Evolutionary conservation across 2,797 vertebrate species (phyloP).

Genomic region (Myotis daubentonii): DNA sequence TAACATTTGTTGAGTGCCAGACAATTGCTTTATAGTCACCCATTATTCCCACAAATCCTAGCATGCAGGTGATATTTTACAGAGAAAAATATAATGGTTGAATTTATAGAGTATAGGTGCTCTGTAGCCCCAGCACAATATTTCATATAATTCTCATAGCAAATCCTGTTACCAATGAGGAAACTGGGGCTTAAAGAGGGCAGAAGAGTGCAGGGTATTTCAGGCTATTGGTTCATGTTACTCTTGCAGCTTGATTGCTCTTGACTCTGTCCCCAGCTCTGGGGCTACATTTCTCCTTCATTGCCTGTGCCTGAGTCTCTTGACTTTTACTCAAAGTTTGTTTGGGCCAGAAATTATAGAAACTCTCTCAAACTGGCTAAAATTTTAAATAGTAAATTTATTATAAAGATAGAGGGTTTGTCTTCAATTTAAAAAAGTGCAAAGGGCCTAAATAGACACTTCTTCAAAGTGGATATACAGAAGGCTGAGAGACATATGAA

Average conservation of each 20-base stretch:
- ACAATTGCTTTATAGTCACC: constrained; percentile 34
- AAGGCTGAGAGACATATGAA: too few species aligned
- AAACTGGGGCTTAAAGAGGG: too few species aligned
- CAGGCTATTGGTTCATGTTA: background rate
- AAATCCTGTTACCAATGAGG: background rate
- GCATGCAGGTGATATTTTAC: background rate
- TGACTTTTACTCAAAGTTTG: background rate
- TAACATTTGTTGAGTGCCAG: background rate
- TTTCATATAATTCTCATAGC: background rate
- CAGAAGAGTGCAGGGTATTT: background rate
- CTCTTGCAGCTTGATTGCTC: background rate
- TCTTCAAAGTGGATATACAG: too few species aligned
- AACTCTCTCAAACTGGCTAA: constrained; percentile 1
- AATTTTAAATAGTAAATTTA: background rate
- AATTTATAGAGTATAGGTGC: background rate
- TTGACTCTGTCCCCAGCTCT: background rate
- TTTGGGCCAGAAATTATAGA: background rate
- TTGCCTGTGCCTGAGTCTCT: background rate
- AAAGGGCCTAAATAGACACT: too few species aligned
- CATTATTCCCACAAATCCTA: constrained; percentile 16
- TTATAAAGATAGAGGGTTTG: background rate
- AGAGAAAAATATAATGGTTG: background rate
- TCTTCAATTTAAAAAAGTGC: too few species aligned
- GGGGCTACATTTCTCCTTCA: background rate
- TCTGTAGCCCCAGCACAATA: background rate